These are phyloP conservation scores for Gymnocypris eckloni DNA, from an alignment of 2,797 vertebrate species.

Conservation along the genomic window DNA sequence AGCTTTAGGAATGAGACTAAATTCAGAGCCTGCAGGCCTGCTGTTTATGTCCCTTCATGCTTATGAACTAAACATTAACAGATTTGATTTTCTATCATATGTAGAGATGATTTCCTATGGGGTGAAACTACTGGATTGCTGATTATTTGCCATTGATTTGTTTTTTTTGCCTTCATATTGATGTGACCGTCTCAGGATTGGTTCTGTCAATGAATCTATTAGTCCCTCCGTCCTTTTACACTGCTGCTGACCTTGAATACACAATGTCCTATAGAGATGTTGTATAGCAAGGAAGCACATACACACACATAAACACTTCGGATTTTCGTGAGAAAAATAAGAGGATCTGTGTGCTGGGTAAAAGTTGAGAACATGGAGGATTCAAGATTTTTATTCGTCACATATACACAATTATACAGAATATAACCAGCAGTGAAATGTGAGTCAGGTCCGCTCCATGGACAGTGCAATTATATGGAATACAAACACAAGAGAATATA, in stretches of 20 bases:
- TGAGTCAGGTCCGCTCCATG: no score
- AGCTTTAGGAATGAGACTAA: neutral
- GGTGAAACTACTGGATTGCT: neutral
- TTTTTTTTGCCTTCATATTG: slow-evolving; percentile 21
- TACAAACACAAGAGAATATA: no score
- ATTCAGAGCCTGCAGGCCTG: neutral
- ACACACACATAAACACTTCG: neutral
- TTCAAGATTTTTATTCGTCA: no score
- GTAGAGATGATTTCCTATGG: neutral
- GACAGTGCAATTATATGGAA: no score
- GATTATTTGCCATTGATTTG: neutral
- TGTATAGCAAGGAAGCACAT: neutral
- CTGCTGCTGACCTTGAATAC: slow-evolving; percentile 18
- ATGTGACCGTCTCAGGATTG: neutral
- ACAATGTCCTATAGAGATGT: slow-evolving; percentile 14
- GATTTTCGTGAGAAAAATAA: slow-evolving; percentile 37
- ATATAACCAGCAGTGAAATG: no score
- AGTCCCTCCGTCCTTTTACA: neutral
- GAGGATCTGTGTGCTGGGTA: slow-evolving; percentile 25
- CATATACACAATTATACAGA: no score
- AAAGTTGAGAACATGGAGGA: slow-evolving; percentile 32
- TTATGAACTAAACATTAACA: neutral
- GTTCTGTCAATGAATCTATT: slow-evolving; percentile 16
- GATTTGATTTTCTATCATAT: neutral
- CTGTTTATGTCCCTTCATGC: neutral